Conservation (phyloP, 2,113 vertebrate species). For the Haemorhous mexicanus region DNA sequence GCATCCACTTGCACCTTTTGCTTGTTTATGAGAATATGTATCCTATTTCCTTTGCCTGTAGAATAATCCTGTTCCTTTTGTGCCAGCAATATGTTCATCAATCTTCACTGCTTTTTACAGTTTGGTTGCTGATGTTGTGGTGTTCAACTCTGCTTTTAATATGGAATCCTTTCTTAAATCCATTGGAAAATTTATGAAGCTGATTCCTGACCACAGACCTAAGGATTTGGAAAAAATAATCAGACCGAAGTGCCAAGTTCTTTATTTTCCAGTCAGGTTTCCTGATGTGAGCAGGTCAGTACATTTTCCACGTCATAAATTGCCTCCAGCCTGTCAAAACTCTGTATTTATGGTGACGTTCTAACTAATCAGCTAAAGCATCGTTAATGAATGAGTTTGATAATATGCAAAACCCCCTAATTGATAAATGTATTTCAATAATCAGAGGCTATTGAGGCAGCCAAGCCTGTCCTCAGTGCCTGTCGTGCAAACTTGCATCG, state of each 20-base stretch:
- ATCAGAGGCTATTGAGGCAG: not conserved
- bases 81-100: not conserved
- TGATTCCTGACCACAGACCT: slow-evolving; percentile 92
- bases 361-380: slow-evolving; percentile 39
- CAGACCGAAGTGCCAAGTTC: slow-evolving; percentile 87
- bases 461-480: not conserved
- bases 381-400: slow-evolving; percentile 41
- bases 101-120: slow-evolving; percentile 67
- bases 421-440: slow-evolving; percentile 49
- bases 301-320: slow-evolving; percentile 56
- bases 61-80: not conserved
- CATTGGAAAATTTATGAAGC: slow-evolving; percentile 87
- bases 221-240: slow-evolving; percentile 84
- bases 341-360: slow-evolving; percentile 34
- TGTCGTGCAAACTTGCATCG: not conserved
- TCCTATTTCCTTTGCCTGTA: not conserved
- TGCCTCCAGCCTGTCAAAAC: slow-evolving; percentile 35
- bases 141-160: slow-evolving; percentile 92
- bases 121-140: slow-evolving; percentile 87
- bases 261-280: slow-evolving; percentile 89
- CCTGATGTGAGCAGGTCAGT: slow-evolving; percentile 88
- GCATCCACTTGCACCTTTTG: not conserved
- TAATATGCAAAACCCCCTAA: slow-evolving; percentile 21
- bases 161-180: slow-evolving; percentile 94
- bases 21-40: not conserved